Percentiles rank a stretch among this genome's conserved stretches.
Conservation (phyloP, 2,888 invertebrate genomes). For the Rhamphomyia laevipes region DNA sequence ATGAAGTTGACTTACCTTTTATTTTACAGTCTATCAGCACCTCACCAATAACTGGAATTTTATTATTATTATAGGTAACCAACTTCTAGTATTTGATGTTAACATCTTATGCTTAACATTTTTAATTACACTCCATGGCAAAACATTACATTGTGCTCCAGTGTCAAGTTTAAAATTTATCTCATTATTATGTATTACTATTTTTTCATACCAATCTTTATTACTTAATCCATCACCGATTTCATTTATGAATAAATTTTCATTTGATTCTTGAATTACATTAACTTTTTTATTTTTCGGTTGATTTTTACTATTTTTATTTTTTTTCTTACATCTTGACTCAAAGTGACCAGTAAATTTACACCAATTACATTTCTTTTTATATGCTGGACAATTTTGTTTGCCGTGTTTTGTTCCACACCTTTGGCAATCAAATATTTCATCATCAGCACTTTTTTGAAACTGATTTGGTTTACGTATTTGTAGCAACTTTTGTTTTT, state of each 20-base stretch:
- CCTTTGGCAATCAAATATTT: no score
- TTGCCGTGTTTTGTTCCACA: slow-evolving; percentile 5
- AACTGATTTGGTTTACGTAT: no score
- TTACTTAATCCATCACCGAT: not conserved
- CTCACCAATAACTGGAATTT: not conserved
- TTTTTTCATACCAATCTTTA: slow-evolving; percentile 3
- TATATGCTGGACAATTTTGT: slow-evolving; percentile 5
- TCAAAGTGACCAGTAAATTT: slow-evolving; percentile 1
- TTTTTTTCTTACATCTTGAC: not conserved
- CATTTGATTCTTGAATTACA: not conserved
- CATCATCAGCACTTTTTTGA: no score
- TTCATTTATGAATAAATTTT: not conserved
- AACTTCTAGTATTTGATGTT: not conserved
- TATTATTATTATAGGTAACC: not conserved
- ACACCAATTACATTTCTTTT: slow-evolving; percentile 3
- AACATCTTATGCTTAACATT: not conserved
- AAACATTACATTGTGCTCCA: not conserved
- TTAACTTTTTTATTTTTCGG: not conserved
- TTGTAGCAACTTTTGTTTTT: no score
- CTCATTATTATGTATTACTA: not conserved
- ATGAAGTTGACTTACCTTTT: not conserved
- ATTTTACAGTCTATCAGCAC: not conserved
- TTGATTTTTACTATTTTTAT: not conserved
- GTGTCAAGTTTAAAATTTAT: not conserved
- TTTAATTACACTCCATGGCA: not conserved